Percentiles rank a stretch among this genome's conserved stretches.
Evolutionary conservation across 1,140 invertebrate genomes (phyloP).

Genomic region (Fopius arisanus): DNA sequence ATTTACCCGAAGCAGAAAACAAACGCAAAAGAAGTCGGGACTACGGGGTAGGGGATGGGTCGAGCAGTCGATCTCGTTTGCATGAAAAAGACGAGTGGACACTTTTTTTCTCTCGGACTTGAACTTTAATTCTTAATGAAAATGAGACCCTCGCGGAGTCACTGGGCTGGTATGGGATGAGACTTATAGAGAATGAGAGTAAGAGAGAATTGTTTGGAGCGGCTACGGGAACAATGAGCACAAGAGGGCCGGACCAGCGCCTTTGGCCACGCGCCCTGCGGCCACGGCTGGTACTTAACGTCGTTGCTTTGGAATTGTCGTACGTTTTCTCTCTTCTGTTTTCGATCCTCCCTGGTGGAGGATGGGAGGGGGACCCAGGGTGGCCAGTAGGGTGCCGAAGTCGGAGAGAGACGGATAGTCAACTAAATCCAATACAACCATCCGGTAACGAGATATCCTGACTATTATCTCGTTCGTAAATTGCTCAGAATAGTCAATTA

Average conservation of each 20-base stretch:
- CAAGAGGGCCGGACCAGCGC: conserved; percentile 59
- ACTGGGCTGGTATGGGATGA: conserved; percentile 50
- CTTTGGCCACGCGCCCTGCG: conserved; percentile 59
- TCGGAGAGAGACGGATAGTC: neutral
- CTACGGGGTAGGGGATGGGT: conserved; percentile 31
- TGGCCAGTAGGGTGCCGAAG: neutral
- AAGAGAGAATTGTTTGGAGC: conserved; percentile 45
- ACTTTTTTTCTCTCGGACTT: conserved; percentile 49
- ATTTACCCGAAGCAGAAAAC: conserved; percentile 1
- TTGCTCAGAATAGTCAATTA: conserved; percentile 28
- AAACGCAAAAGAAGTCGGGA: neutral
- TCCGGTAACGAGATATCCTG: conserved; percentile 30
- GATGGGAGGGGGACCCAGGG: neutral
- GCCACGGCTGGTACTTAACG: conserved; percentile 53
- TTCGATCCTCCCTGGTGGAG: neutral
- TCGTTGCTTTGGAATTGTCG: conserved; percentile 60
- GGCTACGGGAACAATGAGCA: conserved; percentile 59
- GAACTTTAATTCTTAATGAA: conserved; percentile 60
- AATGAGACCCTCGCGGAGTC: conserved; percentile 55
- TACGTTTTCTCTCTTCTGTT: conserved; percentile 26
- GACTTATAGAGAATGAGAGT: conserved; percentile 50
- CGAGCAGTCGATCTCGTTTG: conserved; percentile 50
- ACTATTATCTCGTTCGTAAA: conserved; percentile 28
- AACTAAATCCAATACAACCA: conserved; percentile 29
- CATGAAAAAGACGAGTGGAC: conserved; percentile 54